These are phyloP conservation scores for Pseudolycoriella hygida DNA, from an alignment of 2,888 invertebrate species.

Conservation along the genomic window DNA sequence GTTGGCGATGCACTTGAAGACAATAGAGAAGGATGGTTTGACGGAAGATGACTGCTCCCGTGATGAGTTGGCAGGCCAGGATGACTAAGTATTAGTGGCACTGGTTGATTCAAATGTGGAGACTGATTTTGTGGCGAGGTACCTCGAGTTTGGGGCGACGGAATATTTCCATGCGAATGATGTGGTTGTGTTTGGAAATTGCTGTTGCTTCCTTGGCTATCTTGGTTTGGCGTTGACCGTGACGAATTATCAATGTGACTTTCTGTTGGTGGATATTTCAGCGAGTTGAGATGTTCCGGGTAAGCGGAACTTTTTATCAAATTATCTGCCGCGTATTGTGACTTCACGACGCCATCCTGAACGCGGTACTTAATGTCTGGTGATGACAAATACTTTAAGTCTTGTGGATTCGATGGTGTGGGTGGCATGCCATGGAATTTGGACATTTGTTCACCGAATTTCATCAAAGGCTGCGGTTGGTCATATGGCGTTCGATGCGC, in stretches of 20 bases:
- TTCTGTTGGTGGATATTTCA: constrained; percentile 22
- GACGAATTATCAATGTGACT: constrained; percentile 28
- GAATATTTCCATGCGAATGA: constrained; percentile 14
- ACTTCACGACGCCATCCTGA: constrained; percentile 13
- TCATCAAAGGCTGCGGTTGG: constrained; percentile 22
- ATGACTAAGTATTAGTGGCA: constrained; percentile 13
- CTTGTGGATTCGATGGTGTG: constrained; percentile 20
- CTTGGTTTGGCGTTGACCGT: constrained; percentile 28
- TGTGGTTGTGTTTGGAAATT: constrained; percentile 15
- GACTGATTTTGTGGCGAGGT: constrained; percentile 26
- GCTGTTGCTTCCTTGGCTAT: constrained; percentile 29
- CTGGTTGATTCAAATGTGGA: constrained; percentile 22
- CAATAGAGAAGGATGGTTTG: constrained; percentile 16
- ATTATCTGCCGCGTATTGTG: constrained; percentile 25
- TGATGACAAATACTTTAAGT: constrained; percentile 24
- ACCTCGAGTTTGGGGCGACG: constrained; percentile 20
- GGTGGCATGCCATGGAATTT: constrained; percentile 20
- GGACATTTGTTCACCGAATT: constrained; percentile 27
- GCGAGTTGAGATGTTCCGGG: constrained; percentile 14
- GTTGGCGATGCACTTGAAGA: constrained; percentile 16
- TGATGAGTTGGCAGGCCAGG: constrained; percentile 10
- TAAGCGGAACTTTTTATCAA: constrained; percentile 26
- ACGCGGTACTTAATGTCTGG: constrained; percentile 9
- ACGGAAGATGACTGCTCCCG: constrained; percentile 16
- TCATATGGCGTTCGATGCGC: constrained; percentile 26